Base-by-base conservation (phyloP, 2,797 vertebrate genomes). In the Coregonus ussuriensis region DNA sequence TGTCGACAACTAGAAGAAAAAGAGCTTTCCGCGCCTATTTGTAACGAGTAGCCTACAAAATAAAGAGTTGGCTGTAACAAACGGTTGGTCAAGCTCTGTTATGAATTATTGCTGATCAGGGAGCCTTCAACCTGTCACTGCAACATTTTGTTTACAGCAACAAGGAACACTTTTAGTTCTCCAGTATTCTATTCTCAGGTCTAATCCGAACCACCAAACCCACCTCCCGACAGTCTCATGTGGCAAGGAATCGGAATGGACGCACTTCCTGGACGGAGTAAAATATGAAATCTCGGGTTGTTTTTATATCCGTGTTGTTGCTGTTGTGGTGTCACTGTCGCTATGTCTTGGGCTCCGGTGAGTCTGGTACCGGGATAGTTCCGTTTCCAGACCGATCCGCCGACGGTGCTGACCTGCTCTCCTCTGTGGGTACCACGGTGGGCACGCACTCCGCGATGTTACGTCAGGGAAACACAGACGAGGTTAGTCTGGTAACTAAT, bases 401-500 rank as follows among this genome's bases (percentile, higher is more conserved):
- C 63, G 13, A 14, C 29, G 63, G 25, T 59, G 31, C 68, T 52
- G 70, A 66, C 2, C 56, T 31, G 70, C 18, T 18, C 56, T 53
- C 14, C 13, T 59, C 56, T 25, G n/a, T 29, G 21, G 59, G 11
- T 13, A 3, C 41, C 41, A 63, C 29, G 59, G 21, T 25, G n/a
- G 59, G 3, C 21, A 25, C 80, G 33, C 15, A 4, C 7, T 29
- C 54, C 6, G 69, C 3, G 51, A 68, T 7, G 82, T 72, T 78
- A 84, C 33, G 77, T 35, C 74, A 41, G 63, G 83, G 15, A 80
- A 76, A 4, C 78, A 79, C 56, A 33, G 88, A 91, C 25, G 66
- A 92, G 92, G 94, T 95, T 25, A 4, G 91, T 87, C 14, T 74
- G 14, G 47, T 11, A 21, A 13, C 29, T 16, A 16, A 14, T 56